Evolutionary conservation across 2,888 invertebrate species (phyloP), one percentile per base, ranked within the genome.

Genomic region (Cetonia aurata): DNA sequence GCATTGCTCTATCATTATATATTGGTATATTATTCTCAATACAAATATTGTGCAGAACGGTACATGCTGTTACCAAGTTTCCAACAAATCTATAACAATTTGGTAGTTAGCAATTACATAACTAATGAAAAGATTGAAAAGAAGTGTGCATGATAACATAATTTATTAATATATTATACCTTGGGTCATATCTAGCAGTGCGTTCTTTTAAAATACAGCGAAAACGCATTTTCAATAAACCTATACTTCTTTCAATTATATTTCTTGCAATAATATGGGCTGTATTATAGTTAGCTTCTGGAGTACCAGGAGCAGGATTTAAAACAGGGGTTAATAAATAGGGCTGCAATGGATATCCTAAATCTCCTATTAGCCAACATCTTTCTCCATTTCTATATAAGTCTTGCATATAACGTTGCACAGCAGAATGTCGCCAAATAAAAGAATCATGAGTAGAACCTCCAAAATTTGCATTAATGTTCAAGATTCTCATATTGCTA

Each of bases 391-490:
- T 50, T 15, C 15, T 50, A 17, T 15, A 15, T 50, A 50, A 17
- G 8, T 50, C 15, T 17, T 50, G 17, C 50, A n/a, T n/a, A n/a
- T n/a, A n/a, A n/a, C n/a, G n/a, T 15, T 50, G 50, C 0, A 50
- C 9, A 15, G 3, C 50, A 4, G 50, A 50, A 50, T 15, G 17
- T 17, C 50, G 50, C 17, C 19, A 50, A 15, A 50, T 50, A 50
- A 50, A 50, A 15, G 50, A n/a, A 9, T 50, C 50, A 17, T 50
- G 13, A 9, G 50, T n/a, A n/a, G n/a, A 50, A 50, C 50, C 50
- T 50, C 19, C 50, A 50, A 50, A 50, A 50, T 50, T 50, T 50
- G 50, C 50, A 50, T 50, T 50, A 15, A 50, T 50, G 15, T 50
- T 31, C 15, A 50, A 50, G 6, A n/a, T 1, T 17, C 15, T 50